Conservation (phyloP, 2,888 invertebrate genomes). For the Mechanitis messenoides region DNA sequence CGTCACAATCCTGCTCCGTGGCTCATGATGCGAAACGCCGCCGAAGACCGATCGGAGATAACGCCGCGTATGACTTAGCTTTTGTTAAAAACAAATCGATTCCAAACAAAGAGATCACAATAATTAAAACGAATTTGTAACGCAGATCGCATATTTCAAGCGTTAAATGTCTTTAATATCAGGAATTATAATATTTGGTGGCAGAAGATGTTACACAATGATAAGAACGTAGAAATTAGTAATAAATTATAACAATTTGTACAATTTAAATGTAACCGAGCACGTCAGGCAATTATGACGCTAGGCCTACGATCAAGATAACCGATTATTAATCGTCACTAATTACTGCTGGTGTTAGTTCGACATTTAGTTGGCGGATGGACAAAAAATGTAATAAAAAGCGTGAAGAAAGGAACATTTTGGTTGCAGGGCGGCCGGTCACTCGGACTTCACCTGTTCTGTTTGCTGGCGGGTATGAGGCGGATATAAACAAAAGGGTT, state of each 20-base stretch:
- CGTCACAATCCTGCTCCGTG: conserved; percentile 41
- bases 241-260: conserved; percentile 19
- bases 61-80: conserved; percentile 66
- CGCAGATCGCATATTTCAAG: conserved; percentile 4
- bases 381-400: conserved; percentile 67
- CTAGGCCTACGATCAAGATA: conserved; percentile 69
- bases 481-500: conserved; percentile 69
- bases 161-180: neutral
- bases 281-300: conserved; percentile 57
- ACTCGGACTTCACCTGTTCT: conserved; percentile 65
- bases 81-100: conserved; percentile 72
- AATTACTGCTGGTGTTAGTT: conserved; percentile 77
- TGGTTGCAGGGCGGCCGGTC: conserved; percentile 47
- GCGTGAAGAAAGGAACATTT: conserved; percentile 68
- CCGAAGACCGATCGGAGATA: conserved; percentile 68
- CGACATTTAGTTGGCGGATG: conserved; percentile 60
- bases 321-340: conserved; percentile 74
- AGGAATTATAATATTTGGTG: neutral
- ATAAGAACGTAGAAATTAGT: conserved; percentile 14
- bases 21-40: conserved; percentile 61
- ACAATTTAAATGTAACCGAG: conserved; percentile 29
- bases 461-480: conserved; percentile 57
- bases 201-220: neutral
- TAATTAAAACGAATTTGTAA: conserved; percentile 7
- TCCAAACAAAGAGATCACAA: conserved; percentile 43